Evolutionary conservation across 2,113 vertebrate species (phyloP), one percentile per base, ranked within the genome.

Genomic region (Kryptolebias marmoratus): DNA sequence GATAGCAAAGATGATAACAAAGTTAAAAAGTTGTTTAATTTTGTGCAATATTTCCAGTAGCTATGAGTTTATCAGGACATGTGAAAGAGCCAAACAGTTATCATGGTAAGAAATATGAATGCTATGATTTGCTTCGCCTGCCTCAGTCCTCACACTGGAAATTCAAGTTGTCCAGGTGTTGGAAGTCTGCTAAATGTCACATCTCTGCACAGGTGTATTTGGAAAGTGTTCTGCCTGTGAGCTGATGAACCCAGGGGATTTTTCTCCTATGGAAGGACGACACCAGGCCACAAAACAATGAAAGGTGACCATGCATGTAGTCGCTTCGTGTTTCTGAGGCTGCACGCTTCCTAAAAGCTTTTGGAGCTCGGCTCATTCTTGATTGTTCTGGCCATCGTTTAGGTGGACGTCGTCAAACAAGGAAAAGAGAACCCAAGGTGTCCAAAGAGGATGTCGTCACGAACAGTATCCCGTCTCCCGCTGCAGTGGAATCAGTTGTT

Each of bases 381-480:
- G 11, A 30, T 30, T 32, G 2, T 58, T 14, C 13, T 16, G 4
- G 12, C 32, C 3, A 12, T 77, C 0, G 77, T 70, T 31, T 58
- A 90, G 85, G 85, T 64, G 30, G 47, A 65, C 15, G 22, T 47
- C 31, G 3, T 48, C 85, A 79, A 82, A 62, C 31, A 39, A 73
- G 62, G 39, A 83, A 70, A 74, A 28, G 22, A 12, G 2, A 70
- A 66, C 30, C 32, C 11, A 79, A 71, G 22, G 63, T 18, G 2
- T n/a, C 22, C 1, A 13, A 31, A 39, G 6, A 53, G 16, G 56
- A 66, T 55, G 64, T 39, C 13, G 2, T 58, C 4, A 50, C 68
- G 10, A 32, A 68, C 6, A 5, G 10, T 0, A 5, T 52, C 53
- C 71, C 50, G 28, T 31, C 32, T 50, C n/a, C 58, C 15, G 42